Evolutionary conservation across 2,113 vertebrate species (phyloP).

Genomic region (Cacatua alba): DNA sequence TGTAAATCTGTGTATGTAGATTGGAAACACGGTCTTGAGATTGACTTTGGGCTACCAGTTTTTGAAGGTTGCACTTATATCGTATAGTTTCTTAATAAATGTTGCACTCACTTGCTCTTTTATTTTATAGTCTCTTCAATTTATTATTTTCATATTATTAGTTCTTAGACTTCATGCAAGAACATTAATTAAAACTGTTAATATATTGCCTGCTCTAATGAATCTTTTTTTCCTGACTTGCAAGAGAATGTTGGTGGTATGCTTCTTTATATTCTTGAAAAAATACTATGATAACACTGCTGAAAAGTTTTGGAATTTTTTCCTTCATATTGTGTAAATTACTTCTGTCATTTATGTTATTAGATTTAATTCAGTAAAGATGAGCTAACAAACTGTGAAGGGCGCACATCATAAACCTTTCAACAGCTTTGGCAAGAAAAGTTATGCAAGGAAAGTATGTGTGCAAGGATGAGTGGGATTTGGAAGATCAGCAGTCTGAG

Average conservation of each 20-base stretch:
- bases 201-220: background rate
- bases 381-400: background rate
- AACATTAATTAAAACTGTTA: background rate
- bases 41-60: background rate
- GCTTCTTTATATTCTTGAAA: background rate
- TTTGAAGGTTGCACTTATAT: background rate
- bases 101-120: background rate
- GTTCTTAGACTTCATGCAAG: background rate
- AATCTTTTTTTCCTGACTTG: background rate
- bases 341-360: background rate
- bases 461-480: background rate
- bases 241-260: background rate
- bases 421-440: background rate
- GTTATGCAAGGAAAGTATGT: background rate
- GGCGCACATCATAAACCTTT: background rate
- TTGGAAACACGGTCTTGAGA: accelerated
- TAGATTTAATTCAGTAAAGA: background rate
- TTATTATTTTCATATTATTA: background rate
- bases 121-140: background rate
- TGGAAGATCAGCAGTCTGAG: background rate
- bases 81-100: background rate
- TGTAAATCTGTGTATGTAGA: background rate
- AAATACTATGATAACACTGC: background rate
- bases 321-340: background rate
- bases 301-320: background rate